A percentile compares a stretch with the other conserved stretches of the same genome.
Conservation (phyloP, 2,888 invertebrate species). For the Prosopocoilus inquinatus region DNA sequence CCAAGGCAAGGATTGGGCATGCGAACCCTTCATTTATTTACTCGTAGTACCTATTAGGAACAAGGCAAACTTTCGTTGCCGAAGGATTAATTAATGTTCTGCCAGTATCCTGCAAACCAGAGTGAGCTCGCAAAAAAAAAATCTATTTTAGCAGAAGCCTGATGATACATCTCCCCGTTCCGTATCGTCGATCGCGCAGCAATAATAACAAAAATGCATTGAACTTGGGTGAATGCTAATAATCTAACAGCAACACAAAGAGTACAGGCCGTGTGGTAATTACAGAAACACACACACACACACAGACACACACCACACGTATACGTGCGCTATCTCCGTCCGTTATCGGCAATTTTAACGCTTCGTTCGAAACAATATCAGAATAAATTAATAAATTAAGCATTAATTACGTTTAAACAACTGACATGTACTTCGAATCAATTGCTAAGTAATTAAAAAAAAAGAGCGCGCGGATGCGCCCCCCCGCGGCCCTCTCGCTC, state of each 20-base stretch:
- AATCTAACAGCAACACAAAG: conserved; percentile 9
- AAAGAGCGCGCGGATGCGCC: conserved; percentile 35
- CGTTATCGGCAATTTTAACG: conserved; percentile 52
- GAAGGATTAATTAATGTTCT: no score
- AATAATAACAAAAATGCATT: conserved; percentile 3
- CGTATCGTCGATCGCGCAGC: not conserved
- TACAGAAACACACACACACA: conserved; percentile 10
- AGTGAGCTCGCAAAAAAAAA: no score
- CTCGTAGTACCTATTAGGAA: no score
- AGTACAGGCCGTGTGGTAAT: conserved; percentile 6
- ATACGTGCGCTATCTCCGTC: conserved; percentile 42
- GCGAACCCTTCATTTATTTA: no score
- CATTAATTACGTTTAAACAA: conserved; percentile 51
- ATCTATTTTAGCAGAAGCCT: no score
- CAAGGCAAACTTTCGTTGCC: no score
- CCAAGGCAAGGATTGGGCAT: no score
- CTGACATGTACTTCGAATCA: conserved; percentile 51
- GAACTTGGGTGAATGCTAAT: conserved; percentile 8
- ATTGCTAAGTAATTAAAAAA: conserved; percentile 49
- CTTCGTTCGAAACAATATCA: conserved; percentile 50
- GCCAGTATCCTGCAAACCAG: no score
- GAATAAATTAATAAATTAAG: conserved; percentile 54
- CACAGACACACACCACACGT: conserved; percentile 2
- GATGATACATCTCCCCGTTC: not conserved
- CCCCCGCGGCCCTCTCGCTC: conserved; percentile 24